A percentile compares a stretch with the other conserved stretches of the same genome.
phyloP scores from a whole-genome alignment of 2,888 invertebrate genomes.

The Patella ulyssiponensis region DNA sequence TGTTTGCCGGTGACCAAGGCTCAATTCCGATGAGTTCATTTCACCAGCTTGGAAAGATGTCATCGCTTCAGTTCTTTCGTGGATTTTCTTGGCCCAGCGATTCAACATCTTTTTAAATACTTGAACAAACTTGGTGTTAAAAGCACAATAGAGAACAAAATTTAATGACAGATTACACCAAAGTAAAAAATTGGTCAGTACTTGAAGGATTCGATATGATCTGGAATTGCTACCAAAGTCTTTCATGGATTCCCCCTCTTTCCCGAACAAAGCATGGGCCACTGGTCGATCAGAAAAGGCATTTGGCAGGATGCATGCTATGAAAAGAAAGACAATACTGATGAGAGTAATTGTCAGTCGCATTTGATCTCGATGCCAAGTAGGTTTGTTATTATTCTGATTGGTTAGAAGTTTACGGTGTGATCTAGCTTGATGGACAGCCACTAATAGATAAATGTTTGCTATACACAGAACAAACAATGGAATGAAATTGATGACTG shows the following conservation, averaged over 20 bases:
- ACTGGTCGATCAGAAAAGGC: constrained; percentile 63
- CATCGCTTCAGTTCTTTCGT: background rate
- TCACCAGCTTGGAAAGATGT: background rate
- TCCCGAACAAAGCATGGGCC: constrained; percentile 57
- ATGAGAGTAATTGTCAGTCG: constrained; percentile 65
- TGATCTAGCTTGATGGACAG: constrained; percentile 53
- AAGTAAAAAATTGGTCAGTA: constrained; percentile 60
- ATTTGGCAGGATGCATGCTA: constrained; percentile 64
- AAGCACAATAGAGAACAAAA: constrained; percentile 68
- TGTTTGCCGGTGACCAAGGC: background rate
- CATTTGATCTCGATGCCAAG: constrained; percentile 62
- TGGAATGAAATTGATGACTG: constrained; percentile 58
- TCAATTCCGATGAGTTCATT: background rate
- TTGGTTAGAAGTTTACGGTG: constrained; percentile 50
- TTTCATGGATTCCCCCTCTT: constrained; percentile 15
- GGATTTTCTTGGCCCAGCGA: constrained; percentile 40
- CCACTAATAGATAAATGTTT: constrained; percentile 59
- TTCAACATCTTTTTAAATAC: constrained; percentile 51
- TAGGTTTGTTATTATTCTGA: constrained; percentile 52
- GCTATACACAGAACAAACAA: constrained; percentile 51
- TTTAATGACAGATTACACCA: constrained; percentile 65
- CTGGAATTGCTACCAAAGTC: constrained; percentile 45
- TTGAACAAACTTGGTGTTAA: constrained; percentile 60
- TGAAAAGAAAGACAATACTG: constrained; percentile 64
- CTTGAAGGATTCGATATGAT: constrained; percentile 52